Evolutionary conservation across 2,888 invertebrate genomes (phyloP), one percentile per base, ranked within the genome.

Genomic region (Meta bourneti): DNA sequence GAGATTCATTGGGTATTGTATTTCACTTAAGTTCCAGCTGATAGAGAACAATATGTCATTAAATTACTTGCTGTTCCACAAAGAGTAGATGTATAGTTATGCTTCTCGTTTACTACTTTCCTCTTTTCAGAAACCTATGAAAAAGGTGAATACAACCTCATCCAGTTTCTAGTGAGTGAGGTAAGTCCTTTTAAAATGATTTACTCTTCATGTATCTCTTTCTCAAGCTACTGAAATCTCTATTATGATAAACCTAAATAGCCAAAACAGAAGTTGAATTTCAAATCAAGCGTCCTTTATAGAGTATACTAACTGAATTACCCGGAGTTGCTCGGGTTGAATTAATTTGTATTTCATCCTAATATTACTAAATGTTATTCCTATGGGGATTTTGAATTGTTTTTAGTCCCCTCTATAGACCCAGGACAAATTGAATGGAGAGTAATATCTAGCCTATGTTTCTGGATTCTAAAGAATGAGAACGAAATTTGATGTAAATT

Each of bases 1-100:
- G 93, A 9, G 93, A 93, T 20, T 85, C 91, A 11, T 49, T 91
- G 81, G 91, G 91, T 91, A 81, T 16, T 7, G 1, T 72, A 7
- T 13, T 51, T 5, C 9, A 9, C 9, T 20, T 6, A 72, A 19
- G n/a, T 4, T 51, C 9, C 11, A 61, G 9, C 0, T 1, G 6
- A 61, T 80, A 7, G 49, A 48, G 11, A 49, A 34, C 16, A 80
- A 19, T 61, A 13, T 61, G 1, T 34, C 9, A 2, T 34, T 13
- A 4, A 20, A n/a, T 52, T 19, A 8, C 19, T n/a, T 6, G 61
- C 34, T 81, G 48, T n/a, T 48, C 5, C 13, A 6, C 11, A 54
- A 54, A 54, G 7, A 8, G 13, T 61, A 6, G 1, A 9, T 61
- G 19, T 19, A 34, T 7, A n/a, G 7, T 16, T 69, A 48, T 19